A percentile compares a stretch with the other conserved stretches of the same genome.
phyloP scores from a whole-genome alignment of 2,797 vertebrate species.

The Alfaro cultratus region DNA sequence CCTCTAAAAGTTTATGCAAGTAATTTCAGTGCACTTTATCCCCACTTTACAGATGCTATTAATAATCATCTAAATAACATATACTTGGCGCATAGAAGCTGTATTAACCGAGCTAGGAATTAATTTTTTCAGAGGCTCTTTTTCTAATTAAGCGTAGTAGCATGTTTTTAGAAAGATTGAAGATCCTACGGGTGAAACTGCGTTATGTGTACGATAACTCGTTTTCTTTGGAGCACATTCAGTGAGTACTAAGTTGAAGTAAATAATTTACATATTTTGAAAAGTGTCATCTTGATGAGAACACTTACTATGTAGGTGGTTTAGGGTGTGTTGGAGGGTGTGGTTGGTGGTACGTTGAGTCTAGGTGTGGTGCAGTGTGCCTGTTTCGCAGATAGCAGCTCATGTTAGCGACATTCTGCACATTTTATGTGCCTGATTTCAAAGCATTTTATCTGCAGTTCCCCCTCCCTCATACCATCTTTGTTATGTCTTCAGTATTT shows the following conservation, averaged over 20 bases:
- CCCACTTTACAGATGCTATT: constrained; percentile 1
- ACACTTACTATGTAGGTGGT: constrained; percentile 44
- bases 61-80: not conserved
- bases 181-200: not conserved
- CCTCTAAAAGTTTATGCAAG: not conserved
- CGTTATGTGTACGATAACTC: not conserved
- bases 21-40: constrained; percentile 8
- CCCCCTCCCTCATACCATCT: constrained; percentile 31
- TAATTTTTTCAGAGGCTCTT: not conserved
- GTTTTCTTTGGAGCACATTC: not conserved
- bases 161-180: not conserved
- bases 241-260: not conserved
- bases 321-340: constrained; percentile 58
- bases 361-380: constrained; percentile 54
- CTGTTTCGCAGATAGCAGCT: constrained; percentile 51
- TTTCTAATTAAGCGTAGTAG: not conserved
- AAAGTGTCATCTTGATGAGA: constrained; percentile 14
- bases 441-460: constrained; percentile 61
- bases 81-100: not conserved
- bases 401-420: constrained; percentile 25
- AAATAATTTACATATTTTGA: constrained; percentile 30
- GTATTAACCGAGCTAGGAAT: not conserved
- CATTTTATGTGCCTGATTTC: constrained; percentile 53
- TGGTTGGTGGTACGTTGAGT: constrained; percentile 29
- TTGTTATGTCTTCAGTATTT: not conserved